phyloP scores from a whole-genome alignment of 2,888 invertebrate genomes.

The Oscheius sp. region DNA sequence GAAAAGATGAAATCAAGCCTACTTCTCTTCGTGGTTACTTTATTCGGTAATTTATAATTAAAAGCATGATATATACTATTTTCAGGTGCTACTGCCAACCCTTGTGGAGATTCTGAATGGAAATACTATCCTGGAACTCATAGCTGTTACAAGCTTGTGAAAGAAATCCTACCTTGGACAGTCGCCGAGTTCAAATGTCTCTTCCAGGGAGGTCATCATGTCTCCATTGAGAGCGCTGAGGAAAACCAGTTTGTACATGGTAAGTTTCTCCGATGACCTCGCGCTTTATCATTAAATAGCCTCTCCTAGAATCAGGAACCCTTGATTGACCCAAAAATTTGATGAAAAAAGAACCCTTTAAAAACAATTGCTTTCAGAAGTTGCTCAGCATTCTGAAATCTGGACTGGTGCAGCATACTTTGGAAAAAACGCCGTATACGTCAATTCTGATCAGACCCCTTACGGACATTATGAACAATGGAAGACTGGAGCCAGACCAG shows the following conservation, averaged over 20 bases:
- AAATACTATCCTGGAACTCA: slow-evolving; percentile 61
- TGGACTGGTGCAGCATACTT: slow-evolving; percentile 67
- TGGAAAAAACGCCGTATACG: slow-evolving; percentile 58
- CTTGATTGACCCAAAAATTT: slow-evolving; percentile 17
- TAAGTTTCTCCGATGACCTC: slow-evolving; percentile 39
- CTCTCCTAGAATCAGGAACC: too few species aligned
- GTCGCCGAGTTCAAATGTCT: slow-evolving; percentile 66
- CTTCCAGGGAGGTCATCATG: slow-evolving; percentile 66
- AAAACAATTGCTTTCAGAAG: slow-evolving; percentile 46
- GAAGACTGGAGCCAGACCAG: slow-evolving; percentile 52
- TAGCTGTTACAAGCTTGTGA: slow-evolving; percentile 62
- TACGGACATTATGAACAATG: slow-evolving; percentile 62
- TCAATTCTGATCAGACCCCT: slow-evolving; percentile 58
- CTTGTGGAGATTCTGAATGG: slow-evolving; percentile 53
- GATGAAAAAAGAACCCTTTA: background rate
- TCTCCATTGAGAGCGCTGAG: slow-evolving; percentile 56
- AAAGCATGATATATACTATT: background rate
- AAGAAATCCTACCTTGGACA: slow-evolving; percentile 59
- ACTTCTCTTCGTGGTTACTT: slow-evolving; percentile 5
- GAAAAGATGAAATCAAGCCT: slow-evolving; percentile 15
- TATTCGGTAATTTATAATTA: slow-evolving; percentile 2
- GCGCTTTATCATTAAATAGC: background rate
- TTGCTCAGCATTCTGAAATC: slow-evolving; percentile 59
- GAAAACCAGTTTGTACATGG: slow-evolving; percentile 67
- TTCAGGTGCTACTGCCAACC: slow-evolving; percentile 39